A percentile compares a stretch with the other conserved stretches of the same genome.
Conservation (phyloP, 2,113 vertebrate genomes). For the Ptyas mucosa region DNA sequence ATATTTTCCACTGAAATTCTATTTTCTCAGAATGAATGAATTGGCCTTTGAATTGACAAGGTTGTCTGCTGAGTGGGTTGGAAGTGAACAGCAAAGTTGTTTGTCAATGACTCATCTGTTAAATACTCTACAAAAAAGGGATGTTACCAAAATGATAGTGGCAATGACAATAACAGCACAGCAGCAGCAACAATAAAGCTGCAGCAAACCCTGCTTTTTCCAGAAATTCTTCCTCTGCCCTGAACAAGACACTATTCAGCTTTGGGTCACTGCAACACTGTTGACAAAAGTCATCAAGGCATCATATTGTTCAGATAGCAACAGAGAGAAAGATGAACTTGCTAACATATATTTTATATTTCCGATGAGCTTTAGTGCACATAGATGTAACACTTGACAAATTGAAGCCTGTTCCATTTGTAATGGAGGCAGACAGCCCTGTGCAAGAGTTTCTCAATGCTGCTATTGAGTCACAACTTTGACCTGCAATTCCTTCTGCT, state of each 20-base stretch:
- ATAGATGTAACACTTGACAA: constrained; percentile 47
- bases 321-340: constrained; percentile 17
- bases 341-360: constrained; percentile 40
- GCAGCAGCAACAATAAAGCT: background rate
- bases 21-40: background rate
- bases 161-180: background rate
- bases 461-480: constrained; percentile 28
- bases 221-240: background rate
- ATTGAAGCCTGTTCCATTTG: constrained; percentile 19
- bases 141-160: background rate
- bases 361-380: constrained; percentile 29
- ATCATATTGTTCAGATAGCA: constrained; percentile 5
- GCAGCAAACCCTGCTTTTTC: background rate
- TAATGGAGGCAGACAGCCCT: constrained; percentile 15
- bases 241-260: background rate
- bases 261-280: background rate
- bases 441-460: constrained; percentile 1
- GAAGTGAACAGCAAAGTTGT: background rate
- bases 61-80: background rate
- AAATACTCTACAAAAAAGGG: background rate
- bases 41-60: background rate
- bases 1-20: background rate
- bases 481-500: constrained; percentile 45
- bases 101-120: background rate
- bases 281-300: background rate